These are phyloP conservation scores for Eupithecia vulgata DNA, from an alignment of 2,888 invertebrate genomes.

Conservation along the genomic window DNA sequence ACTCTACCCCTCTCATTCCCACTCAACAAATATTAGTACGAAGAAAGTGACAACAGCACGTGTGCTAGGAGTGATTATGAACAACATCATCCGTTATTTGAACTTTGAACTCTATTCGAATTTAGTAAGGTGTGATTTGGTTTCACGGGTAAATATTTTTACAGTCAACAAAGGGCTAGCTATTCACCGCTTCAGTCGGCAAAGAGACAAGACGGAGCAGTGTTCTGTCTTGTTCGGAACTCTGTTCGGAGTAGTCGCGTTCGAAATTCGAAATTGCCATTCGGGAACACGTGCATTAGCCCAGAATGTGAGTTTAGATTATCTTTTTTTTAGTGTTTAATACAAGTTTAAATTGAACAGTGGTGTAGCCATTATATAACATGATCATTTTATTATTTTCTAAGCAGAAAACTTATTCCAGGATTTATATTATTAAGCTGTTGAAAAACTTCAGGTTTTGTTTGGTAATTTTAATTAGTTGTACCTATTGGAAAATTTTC, in stretches of 20 bases:
- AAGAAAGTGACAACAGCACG: slow-evolving; percentile 62
- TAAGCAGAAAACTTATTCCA: not conserved
- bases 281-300: slow-evolving; percentile 40
- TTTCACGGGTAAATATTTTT: slow-evolving; percentile 62
- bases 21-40: slow-evolving; percentile 42
- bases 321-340: slow-evolving; percentile 19
- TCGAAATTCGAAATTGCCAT: slow-evolving; percentile 33
- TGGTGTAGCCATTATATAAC: not conserved
- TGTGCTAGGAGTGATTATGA: slow-evolving; percentile 59
- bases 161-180: slow-evolving; percentile 59
- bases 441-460: not conserved
- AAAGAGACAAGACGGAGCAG: slow-evolving; percentile 63
- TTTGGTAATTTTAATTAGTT: not conserved
- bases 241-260: slow-evolving; percentile 38
- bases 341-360: slow-evolving; percentile 5
- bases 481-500: not conserved
- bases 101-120: slow-evolving; percentile 47
- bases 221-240: slow-evolving; percentile 54
- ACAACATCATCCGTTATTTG: slow-evolving; percentile 42
- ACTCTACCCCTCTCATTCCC: slow-evolving; percentile 52
- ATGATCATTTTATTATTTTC: not conserved
- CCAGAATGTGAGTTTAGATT: slow-evolving; percentile 39
- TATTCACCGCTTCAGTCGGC: slow-evolving; percentile 52
- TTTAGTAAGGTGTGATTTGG: slow-evolving; percentile 53
- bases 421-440: not conserved